Percentiles rank a stretch among this genome's conserved stretches.
These are phyloP conservation scores for Pterocles burchelli DNA, from an alignment of 2,113 vertebrate genomes.

Conservation along the genomic window DNA sequence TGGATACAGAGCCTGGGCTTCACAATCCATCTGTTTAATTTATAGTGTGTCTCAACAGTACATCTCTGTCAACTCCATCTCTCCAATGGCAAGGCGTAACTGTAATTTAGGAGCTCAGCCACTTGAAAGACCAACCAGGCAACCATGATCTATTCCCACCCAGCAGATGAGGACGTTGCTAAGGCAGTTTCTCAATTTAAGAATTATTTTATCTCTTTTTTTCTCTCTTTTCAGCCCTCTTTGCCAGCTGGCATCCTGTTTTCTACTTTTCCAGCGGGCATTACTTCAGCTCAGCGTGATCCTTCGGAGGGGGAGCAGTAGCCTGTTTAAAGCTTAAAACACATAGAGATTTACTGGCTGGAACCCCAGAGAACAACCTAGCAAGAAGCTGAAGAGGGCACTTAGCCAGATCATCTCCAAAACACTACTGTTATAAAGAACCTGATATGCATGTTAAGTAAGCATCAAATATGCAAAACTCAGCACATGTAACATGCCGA, in stretches of 20 bases:
- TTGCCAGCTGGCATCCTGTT: slow-evolving; percentile 19
- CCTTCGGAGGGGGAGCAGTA: neutral
- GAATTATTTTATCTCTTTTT: slow-evolving; percentile 9
- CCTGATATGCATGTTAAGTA: slow-evolving; percentile 15
- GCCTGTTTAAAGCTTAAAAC: slow-evolving; percentile 49
- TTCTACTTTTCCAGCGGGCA: slow-evolving; percentile 29
- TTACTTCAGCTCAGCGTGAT: slow-evolving; percentile 19
- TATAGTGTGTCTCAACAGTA: neutral
- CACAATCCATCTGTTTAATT: slow-evolving; percentile 27
- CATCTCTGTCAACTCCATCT: neutral
- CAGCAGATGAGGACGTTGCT: slow-evolving; percentile 5
- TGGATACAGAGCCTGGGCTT: neutral
- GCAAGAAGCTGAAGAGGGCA: slow-evolving; percentile 31
- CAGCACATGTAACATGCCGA: neutral
- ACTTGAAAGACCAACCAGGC: neutral
- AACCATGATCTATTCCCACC: neutral
- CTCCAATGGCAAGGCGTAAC: neutral
- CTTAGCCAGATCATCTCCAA: slow-evolving; percentile 31
- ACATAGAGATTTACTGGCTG: slow-evolving; percentile 40
- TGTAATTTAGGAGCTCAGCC: slow-evolving; percentile 16
- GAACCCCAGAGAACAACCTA: slow-evolving; percentile 22
- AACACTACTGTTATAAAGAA: slow-evolving; percentile 4
- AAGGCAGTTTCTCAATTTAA: slow-evolving; percentile 27
- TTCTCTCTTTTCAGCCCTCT: slow-evolving; percentile 9
- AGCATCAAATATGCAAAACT: slow-evolving; percentile 33